Percentiles rank a stretch among this genome's conserved stretches.
Evolutionary conservation across 2,113 vertebrate species (phyloP).

Genomic region (Rattus norvegicus): DNA sequence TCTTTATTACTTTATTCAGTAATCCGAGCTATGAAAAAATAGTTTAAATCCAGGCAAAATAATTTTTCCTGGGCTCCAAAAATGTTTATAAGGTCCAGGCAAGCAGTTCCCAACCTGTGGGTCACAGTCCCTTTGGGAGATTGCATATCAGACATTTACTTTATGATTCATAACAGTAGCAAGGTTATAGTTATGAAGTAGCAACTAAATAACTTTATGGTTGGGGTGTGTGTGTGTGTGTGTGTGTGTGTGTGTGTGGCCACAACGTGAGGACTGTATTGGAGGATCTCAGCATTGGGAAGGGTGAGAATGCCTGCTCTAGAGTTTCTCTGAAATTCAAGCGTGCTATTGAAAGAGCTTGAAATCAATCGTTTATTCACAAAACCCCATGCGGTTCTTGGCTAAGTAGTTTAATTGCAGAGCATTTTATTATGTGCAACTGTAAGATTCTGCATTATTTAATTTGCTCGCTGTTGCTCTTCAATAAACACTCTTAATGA

Average conservation of each 20-base stretch:
- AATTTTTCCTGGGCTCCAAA: background rate
- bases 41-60: background rate
- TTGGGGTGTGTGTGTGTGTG: background rate
- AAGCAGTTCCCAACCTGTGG: background rate
- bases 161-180: background rate
- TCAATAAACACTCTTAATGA: constrained; percentile 76
- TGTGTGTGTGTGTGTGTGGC: too few species aligned
- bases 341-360: background rate
- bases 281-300: background rate
- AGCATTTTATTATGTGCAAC: constrained; percentile 68
- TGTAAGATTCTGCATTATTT: constrained; percentile 59
- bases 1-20: constrained; percentile 4
- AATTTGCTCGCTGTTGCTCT: constrained; percentile 65
- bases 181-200: background rate
- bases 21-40: background rate
- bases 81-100: background rate
- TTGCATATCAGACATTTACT: background rate
- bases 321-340: constrained; percentile 36
- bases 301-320: background rate
- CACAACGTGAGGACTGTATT: background rate
- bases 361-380: constrained; percentile 57
- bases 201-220: background rate
- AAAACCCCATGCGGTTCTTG: constrained; percentile 48
- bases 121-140: background rate
- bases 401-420: constrained; percentile 71